Base-by-base conservation (phyloP, 2,797 vertebrate species). In the Sus cebifrons region DNA sequence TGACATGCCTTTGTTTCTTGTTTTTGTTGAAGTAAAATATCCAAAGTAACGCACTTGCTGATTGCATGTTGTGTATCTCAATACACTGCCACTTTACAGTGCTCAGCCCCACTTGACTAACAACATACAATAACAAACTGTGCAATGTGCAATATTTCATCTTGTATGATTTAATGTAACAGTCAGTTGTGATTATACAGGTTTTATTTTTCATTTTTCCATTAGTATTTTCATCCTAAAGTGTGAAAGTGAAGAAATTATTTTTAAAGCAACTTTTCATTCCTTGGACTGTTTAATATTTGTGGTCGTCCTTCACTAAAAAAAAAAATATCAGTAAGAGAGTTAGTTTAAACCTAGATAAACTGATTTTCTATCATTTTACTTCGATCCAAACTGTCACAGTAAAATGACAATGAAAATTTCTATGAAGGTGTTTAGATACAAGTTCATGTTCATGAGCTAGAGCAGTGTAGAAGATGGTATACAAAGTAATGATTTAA, bases 181-280 rank as follows among this genome's bases (percentile, higher is more conserved):
- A 79, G 29, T 58, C 27, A 32, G 32, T 32, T 32, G 32, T 32
- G 32, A 32, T 32, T 32, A 32, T 32, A 32, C 32, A n/a, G 4
- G 2, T 25, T 81, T 83, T 40, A 20, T 65, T n/a, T 73, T 84
- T 91, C 54, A 15, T 56, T 56, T 84, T 93, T 62, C 7, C 54
- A 25, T 62, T 79, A 15, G 3, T 79, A 70, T 91, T 92, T 90
- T 95, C 68, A 89, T 90, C 92, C 92, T 90, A 67, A 95, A 83
- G 18, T 74, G 32, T 62, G 21, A 70, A 74, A 73, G 16, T 36
- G 21, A 83, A 64, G 25, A 18, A 21, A 49, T 86, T 90, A 68
- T 70, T 78, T 94, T 62, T 21, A 70, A 95, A 94, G 25, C 44
- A 90, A 70, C 21, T 36, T 85, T 58, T 87, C 9, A 16, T 52